Percentiles rank a stretch among this genome's conserved stretches.
Evolutionary conservation across 2,888 invertebrate species (phyloP).

Genomic region (Idaea biselata): DNA sequence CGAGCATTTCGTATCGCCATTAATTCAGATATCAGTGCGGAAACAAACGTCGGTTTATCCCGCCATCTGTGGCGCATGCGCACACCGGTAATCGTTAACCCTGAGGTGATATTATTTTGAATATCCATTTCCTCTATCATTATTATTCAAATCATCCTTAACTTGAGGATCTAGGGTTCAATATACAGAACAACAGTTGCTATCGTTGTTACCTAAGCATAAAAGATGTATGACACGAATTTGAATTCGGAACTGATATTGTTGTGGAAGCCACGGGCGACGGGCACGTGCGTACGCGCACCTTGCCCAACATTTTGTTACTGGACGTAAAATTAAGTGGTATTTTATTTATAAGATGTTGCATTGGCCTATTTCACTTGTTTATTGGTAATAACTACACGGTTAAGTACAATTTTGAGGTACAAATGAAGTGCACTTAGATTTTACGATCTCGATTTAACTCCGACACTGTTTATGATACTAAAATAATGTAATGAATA

Average conservation of each 20-base stretch:
- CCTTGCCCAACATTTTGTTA: conserved; percentile 69
- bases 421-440: conserved; percentile 29
- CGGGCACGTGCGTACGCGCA: conserved; percentile 76
- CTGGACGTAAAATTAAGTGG: conserved; percentile 56
- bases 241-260: conserved; percentile 74
- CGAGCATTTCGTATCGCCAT: conserved; percentile 76
- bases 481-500: conserved; percentile 6
- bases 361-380: conserved; percentile 40
- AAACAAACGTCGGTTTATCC: conserved; percentile 80
- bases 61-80: conserved; percentile 77
- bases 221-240: conserved; percentile 77
- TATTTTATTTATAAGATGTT: conserved; percentile 56
- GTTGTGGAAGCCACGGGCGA: conserved; percentile 64
- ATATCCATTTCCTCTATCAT: conserved; percentile 75
- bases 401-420: conserved; percentile 30
- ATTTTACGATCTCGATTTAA: conserved; percentile 27
- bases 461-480: conserved; percentile 6
- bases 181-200: conserved; percentile 50
- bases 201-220: conserved; percentile 50
- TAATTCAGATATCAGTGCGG: conserved; percentile 81
- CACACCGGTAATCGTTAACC: conserved; percentile 80
- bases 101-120: conserved; percentile 80
- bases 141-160: conserved; percentile 72
- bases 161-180: conserved; percentile 63
- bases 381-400: conserved; percentile 33